These are phyloP conservation scores for Petrocephalus microphthalmus DNA, from an alignment of 2,113 vertebrate genomes.

Conservation along the genomic window DNA sequence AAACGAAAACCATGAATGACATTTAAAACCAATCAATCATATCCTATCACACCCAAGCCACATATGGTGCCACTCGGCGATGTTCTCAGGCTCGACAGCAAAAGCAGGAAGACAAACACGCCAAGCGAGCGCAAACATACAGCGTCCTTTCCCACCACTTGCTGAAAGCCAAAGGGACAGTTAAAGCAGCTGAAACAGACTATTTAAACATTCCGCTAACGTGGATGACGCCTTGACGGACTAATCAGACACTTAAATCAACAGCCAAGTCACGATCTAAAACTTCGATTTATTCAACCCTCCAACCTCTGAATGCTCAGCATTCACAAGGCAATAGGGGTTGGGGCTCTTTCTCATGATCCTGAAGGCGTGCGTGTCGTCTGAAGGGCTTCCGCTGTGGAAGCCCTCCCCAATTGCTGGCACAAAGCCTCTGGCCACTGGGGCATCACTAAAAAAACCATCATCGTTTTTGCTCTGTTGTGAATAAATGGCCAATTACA, in stretches of 20 bases:
- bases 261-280: constrained; percentile 24
- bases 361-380: not conserved
- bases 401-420: not conserved
- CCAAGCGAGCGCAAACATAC: not conserved
- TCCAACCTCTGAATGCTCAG: not conserved
- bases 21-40: not conserved
- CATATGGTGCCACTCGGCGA: not conserved
- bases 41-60: not conserved
- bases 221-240: constrained; percentile 33
- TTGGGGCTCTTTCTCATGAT: not conserved
- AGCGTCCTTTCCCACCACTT: not conserved
- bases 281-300: not conserved
- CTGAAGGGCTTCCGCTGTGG: not conserved
- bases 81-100: not conserved
- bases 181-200: constrained; percentile 28
- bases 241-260: constrained; percentile 38
- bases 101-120: not conserved
- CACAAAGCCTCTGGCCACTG: not conserved
- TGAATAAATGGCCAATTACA: not conserved
- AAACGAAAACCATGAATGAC: not conserved
- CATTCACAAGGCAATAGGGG: not conserved
- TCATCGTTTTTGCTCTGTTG: not conserved
- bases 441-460: not conserved
- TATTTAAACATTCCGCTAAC: constrained; percentile 29
- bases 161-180: constrained; percentile 14